phyloP scores from a whole-genome alignment of 2,888 invertebrate genomes.

The Cosmia trapezina region DNA sequence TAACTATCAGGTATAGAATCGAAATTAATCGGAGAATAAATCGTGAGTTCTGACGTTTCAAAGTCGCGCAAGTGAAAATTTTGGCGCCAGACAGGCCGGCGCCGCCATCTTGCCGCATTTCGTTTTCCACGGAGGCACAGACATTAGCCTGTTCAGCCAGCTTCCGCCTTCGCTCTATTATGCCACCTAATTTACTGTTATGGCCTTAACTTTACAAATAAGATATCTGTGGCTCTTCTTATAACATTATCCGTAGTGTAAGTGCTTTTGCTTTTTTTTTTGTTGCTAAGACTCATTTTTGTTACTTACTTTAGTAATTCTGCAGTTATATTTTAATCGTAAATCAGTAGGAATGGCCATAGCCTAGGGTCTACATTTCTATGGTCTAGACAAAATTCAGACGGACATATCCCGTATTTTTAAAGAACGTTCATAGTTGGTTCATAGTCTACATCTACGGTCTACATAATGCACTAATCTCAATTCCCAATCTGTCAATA shows the following conservation, averaged over 20 bases:
- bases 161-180: slow-evolving; percentile 84
- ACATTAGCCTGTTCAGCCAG: slow-evolving; percentile 76
- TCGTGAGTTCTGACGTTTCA: slow-evolving; percentile 63
- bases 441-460: no score
- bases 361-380: background rate
- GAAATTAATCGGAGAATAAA: background rate
- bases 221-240: slow-evolving; percentile 69
- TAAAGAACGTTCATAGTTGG: no score
- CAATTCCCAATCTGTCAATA: no score
- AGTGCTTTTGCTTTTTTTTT: slow-evolving; percentile 49
- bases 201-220: slow-evolving; percentile 75
- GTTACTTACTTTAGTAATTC: background rate
- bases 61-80: slow-evolving; percentile 70
- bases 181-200: slow-evolving; percentile 84
- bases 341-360: background rate
- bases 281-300: background rate
- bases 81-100: slow-evolving; percentile 84
- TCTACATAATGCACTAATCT: no score
- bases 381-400: background rate
- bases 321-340: background rate
- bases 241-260: slow-evolving; percentile 60
- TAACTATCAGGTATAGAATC: accelerated
- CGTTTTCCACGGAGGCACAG: slow-evolving; percentile 76
- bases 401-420: no score
- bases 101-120: slow-evolving; percentile 83